Evolutionary conservation across 2,888 invertebrate species (phyloP), one percentile per base, ranked within the genome.

Genomic region (Choreutis nemorana): DNA sequence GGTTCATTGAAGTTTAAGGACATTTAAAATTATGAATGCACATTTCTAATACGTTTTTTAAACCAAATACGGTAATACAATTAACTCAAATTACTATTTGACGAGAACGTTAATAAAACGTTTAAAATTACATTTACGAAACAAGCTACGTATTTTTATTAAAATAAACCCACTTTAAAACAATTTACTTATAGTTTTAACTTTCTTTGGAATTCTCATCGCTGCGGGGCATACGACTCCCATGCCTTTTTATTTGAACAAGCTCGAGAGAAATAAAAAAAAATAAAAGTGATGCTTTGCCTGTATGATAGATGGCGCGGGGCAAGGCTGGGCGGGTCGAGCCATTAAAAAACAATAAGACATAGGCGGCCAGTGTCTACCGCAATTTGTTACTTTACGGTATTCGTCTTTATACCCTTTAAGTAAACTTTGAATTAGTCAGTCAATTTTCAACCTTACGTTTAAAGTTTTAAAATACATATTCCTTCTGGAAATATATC

Each of bases 331-430:
- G 70, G 70, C 66, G 71, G 72, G 55, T 39, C 61, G 49, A 50
- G 22, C 61, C 55, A 73, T 77, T 78, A 77, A 68, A 77, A 75
- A 72, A 78, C 77, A 73, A 77, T 78, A 77, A 77, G 56, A 50
- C 50, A 55, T 55, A 52, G 53, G 47, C 60, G 57, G 55, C 53
- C 57, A 53, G 55, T 65, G 75, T 77, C 75, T 55, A 52, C 48
- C 50, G 54, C 70, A 70, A 75, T 75, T 73, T 73, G 70, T 67
- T n/a, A 59, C 49, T 43, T 49, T 28, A 40, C 45, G 39, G 42
- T 50, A 53, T 58, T 62, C 55, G 52, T 64, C 73, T 75, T 60
- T 55, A 71, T 72, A 65, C 36, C 31, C 26, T 26, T 26, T 14
- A 25, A 13, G 11, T 14, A 29, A n/a, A 10, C 23, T 16, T 4